phyloP scores from a whole-genome alignment of 1,140 invertebrate species.

The Macrobrachium nipponense region DNA sequence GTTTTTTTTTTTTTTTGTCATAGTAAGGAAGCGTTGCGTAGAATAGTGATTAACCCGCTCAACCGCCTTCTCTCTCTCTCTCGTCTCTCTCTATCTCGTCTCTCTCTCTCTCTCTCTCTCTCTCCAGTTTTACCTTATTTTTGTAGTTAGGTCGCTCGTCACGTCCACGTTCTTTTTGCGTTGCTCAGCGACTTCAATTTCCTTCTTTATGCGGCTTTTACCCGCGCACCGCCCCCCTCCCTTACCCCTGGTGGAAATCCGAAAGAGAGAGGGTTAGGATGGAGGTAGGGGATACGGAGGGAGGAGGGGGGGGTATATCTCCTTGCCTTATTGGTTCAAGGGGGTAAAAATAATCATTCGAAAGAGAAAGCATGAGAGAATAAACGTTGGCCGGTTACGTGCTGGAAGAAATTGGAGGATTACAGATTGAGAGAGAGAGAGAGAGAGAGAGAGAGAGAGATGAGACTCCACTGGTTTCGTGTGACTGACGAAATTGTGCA shows the following conservation, averaged over 20 bases:
- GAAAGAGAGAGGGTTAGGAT: background rate
- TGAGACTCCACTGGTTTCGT: background rate
- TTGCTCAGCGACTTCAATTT: background rate
- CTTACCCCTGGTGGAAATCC: background rate
- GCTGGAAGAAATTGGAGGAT: background rate
- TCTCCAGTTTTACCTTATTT: background rate
- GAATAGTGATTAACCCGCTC: background rate
- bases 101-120: conserved; percentile 18
- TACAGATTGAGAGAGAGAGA: background rate
- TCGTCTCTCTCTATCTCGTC: conserved; percentile 25
- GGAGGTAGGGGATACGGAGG: background rate
- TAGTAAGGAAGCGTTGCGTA: background rate
- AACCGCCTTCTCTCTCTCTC: background rate
- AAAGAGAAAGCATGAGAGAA: too few species aligned
- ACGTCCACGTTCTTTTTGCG: background rate
- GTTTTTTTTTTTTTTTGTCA: too few species aligned
- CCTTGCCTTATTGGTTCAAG: too few species aligned
- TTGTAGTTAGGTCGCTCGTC: background rate
- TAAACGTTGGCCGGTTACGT: too few species aligned
- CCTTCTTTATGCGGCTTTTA: conserved; percentile 1
- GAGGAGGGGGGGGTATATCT: background rate
- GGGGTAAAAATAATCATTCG: too few species aligned
- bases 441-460: conserved; percentile 20
- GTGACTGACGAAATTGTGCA: too few species aligned
- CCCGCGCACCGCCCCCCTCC: background rate